These are phyloP conservation scores for Mus caroli DNA, from an alignment of 2,797 vertebrate species.

Conservation along the genomic window DNA sequence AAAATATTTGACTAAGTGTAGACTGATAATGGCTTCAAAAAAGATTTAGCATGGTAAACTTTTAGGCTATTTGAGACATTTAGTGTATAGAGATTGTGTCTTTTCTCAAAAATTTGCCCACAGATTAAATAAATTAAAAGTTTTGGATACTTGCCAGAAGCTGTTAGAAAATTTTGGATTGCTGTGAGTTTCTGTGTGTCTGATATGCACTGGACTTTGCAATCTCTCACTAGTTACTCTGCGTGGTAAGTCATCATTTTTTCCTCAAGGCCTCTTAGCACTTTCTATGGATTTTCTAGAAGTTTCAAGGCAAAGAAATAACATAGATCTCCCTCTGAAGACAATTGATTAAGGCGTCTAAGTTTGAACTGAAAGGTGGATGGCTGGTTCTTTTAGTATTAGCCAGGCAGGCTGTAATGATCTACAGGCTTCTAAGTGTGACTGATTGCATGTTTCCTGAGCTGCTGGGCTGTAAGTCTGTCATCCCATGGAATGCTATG, in stretches of 20 bases:
- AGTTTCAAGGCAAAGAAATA: not conserved
- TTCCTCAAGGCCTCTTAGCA: not conserved
- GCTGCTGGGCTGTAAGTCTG: not conserved
- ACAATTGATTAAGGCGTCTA: slow-evolving; percentile 15
- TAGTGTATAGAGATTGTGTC: too few species aligned
- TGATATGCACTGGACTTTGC: not conserved
- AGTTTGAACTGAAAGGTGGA: not conserved
- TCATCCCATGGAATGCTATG: not conserved
- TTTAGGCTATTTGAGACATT: too few species aligned
- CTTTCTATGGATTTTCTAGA: not conserved
- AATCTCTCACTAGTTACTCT: not conserved
- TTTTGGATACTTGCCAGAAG: too few species aligned
- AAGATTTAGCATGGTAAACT: too few species aligned
- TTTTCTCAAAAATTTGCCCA: too few species aligned
- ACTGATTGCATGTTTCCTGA: not conserved
- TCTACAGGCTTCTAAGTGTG: not conserved
- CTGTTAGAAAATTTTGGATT: too few species aligned
- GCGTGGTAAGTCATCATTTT: slow-evolving; percentile 10
- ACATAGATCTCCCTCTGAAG: not conserved
- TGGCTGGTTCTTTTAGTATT: not conserved
- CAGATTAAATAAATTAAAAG: too few species aligned
- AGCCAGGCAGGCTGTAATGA: not conserved
- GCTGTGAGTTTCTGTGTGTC: not conserved
- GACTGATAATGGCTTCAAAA: too few species aligned
- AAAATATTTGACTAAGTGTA: too few species aligned